Percentiles rank a stretch among this genome's conserved stretches.
Conservation (phyloP, 2,888 invertebrate genomes). For the Philereme vetulata region DNA sequence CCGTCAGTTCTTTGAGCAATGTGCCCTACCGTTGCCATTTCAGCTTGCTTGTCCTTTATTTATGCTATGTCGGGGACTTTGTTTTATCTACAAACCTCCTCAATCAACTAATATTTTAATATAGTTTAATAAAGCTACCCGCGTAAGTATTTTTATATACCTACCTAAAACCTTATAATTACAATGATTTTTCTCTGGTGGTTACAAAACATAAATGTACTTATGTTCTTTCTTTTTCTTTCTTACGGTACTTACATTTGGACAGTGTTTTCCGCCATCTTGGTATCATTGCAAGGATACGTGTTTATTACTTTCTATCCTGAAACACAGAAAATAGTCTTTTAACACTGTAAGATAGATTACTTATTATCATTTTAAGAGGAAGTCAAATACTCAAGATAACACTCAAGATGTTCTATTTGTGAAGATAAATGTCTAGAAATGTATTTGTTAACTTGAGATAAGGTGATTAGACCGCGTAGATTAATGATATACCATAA, state of each 20-base stretch:
- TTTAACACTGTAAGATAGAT: conserved; percentile 1
- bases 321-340: conserved; percentile 37
- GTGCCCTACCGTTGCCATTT: too few relatives aligned
- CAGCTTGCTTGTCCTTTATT: too few relatives aligned
- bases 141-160: too few relatives aligned
- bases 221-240: too few relatives aligned
- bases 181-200: too few relatives aligned
- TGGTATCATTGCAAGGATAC: conserved; percentile 60
- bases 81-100: too few relatives aligned
- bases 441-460: conserved; percentile 2
- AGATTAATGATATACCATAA: not conserved
- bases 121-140: too few relatives aligned
- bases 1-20: too few relatives aligned
- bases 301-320: conserved; percentile 43
- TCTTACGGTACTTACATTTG: conserved; percentile 59
- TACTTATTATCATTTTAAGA: conserved; percentile 16
- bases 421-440: conserved; percentile 13
- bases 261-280: conserved; percentile 69
- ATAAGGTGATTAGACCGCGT: conserved; percentile 7
- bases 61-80: too few relatives aligned
- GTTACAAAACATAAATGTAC: too few relatives aligned
- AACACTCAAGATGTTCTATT: conserved; percentile 11
- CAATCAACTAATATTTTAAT: too few relatives aligned
- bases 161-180: too few relatives aligned
- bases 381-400: conserved; percentile 8